A percentile compares a stretch with the other conserved stretches of the same genome.
These are phyloP conservation scores for Atherinosoma microstoma DNA, from an alignment of 2,797 vertebrate genomes.

Conservation along the genomic window DNA sequence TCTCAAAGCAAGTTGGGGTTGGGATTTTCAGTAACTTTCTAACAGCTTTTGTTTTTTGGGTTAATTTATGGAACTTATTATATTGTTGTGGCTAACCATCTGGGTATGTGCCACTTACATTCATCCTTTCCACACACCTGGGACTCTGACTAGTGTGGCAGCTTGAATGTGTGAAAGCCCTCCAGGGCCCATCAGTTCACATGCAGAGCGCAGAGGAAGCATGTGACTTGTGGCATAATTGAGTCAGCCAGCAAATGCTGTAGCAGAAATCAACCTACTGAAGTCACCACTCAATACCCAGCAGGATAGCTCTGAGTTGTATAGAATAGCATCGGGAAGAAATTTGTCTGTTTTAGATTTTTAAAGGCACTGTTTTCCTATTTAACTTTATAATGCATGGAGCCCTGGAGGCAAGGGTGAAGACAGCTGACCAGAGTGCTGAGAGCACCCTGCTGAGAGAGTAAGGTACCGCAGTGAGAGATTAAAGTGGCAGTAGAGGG, in stretches of 20 bases:
- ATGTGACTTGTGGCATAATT: slow-evolving; percentile 74
- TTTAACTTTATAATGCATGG: slow-evolving; percentile 68
- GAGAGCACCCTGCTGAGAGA: slow-evolving; percentile 66
- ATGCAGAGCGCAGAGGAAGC: slow-evolving; percentile 64
- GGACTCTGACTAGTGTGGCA: slow-evolving; percentile 54
- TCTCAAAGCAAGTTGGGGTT: neutral
- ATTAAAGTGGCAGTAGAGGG: slow-evolving; percentile 57
- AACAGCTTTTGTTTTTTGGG: slow-evolving; percentile 34
- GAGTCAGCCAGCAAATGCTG: slow-evolving; percentile 68
- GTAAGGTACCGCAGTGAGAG: slow-evolving; percentile 61
- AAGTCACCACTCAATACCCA: slow-evolving; percentile 52
- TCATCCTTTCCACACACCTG: slow-evolving; percentile 62
- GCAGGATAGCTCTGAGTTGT: slow-evolving; percentile 42
- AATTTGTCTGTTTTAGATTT: slow-evolving; percentile 63
- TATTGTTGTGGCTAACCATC: slow-evolving; percentile 60
- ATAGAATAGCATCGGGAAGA: slow-evolving; percentile 43
- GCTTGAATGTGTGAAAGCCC: slow-evolving; percentile 55
- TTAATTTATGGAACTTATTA: slow-evolving; percentile 42
- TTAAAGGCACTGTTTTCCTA: slow-evolving; percentile 63
- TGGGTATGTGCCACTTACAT: slow-evolving; percentile 60
- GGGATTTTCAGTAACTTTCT: slow-evolving; percentile 16
- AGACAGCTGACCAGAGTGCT: slow-evolving; percentile 65
- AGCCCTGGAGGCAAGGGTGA: slow-evolving; percentile 34
- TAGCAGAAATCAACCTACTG: slow-evolving; percentile 53
- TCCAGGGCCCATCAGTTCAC: slow-evolving; percentile 71